phyloP scores from a whole-genome alignment of 1,140 invertebrate genomes.

The Ceratina japonica region DNA sequence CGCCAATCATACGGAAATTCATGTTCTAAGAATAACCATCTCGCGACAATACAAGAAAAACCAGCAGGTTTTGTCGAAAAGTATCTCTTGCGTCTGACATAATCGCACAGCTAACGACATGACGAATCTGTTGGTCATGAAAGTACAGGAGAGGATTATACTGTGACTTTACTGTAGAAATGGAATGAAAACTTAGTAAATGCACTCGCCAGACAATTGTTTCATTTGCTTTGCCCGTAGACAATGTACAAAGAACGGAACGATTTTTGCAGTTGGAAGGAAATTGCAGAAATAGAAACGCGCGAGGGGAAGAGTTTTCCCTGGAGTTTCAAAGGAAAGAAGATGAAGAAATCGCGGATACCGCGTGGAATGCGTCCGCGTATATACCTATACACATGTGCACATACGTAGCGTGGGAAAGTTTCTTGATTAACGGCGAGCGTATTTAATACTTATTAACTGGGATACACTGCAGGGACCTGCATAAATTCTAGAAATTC shows the following conservation, averaged over 20 bases:
- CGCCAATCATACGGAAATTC: background rate
- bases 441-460: slow-evolving; percentile 22
- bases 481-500: slow-evolving; percentile 3
- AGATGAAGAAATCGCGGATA: slow-evolving; percentile 9
- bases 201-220: no score
- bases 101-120: no score
- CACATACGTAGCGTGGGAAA: slow-evolving; percentile 2
- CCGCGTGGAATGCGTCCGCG: background rate
- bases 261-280: background rate
- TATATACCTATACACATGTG: background rate
- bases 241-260: background rate
- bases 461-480: background rate
- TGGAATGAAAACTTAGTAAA: no score
- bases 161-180: no score
- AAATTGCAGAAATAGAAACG: background rate
- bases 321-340: background rate
- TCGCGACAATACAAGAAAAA: no score
- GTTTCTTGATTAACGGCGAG: slow-evolving; percentile 20
- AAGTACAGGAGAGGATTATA: no score
- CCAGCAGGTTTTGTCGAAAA: no score
- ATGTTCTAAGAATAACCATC: background rate
- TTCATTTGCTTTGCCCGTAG: no score
- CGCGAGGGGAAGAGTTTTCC: background rate
- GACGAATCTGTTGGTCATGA: no score
- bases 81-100: no score